Conservation (phyloP, 2,888 invertebrate species). For the Daptonema setosum region DNA sequence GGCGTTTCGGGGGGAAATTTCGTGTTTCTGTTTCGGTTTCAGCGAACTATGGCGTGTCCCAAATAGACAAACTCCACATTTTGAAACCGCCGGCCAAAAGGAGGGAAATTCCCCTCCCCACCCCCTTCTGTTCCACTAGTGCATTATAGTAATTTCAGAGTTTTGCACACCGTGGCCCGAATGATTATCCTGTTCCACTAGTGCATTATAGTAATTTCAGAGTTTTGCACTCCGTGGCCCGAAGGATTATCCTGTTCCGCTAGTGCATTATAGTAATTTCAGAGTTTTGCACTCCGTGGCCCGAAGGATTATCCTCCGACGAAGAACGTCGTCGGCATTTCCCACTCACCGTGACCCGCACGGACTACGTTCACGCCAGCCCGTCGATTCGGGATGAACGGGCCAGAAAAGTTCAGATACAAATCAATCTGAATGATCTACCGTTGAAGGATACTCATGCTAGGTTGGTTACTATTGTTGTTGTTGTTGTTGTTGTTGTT, state of each 20-base stretch:
- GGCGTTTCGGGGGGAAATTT: too few relatives aligned
- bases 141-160: constrained; percentile 30
- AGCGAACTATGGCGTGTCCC: constrained; percentile 82
- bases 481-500: too few relatives aligned
- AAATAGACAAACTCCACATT: too few relatives aligned
- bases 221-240: too few relatives aligned
- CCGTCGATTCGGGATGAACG: constrained; percentile 32
- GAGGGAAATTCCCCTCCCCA: too few relatives aligned
- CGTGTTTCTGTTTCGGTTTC: too few relatives aligned
- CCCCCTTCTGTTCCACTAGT: too few relatives aligned
- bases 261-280: constrained; percentile 9
- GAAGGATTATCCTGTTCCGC: too few relatives aligned
- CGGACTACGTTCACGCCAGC: constrained; percentile 69
- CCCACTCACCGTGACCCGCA: constrained; percentile 56
- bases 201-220: too few relatives aligned
- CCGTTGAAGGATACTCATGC: background rate
- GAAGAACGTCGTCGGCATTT: constrained; percentile 40
- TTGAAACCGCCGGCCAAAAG: too few relatives aligned
- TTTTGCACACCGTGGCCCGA: constrained; percentile 81
- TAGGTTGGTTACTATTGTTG: too few relatives aligned
- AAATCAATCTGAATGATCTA: background rate
- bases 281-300: constrained; percentile 82
- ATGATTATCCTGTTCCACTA: too few relatives aligned
- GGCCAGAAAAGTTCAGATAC: background rate
- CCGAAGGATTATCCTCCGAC: constrained; percentile 27